Evolutionary conservation across 1,140 invertebrate species (phyloP).

Genomic region (Aphidius ervi): DNA sequence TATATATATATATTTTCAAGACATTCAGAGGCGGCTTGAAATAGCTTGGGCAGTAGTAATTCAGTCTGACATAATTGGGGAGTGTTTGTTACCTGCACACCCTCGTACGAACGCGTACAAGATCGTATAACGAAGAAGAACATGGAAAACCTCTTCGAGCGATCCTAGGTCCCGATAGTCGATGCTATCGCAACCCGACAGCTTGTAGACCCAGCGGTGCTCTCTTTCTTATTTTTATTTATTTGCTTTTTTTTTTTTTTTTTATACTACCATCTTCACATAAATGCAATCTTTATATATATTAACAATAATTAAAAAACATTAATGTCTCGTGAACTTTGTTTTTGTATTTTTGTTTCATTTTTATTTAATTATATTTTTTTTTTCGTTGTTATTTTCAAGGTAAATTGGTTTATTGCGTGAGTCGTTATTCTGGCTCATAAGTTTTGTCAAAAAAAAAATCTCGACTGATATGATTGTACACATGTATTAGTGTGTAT

Average conservation of each 20-base stretch:
- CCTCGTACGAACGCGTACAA: slow-evolving; percentile 42
- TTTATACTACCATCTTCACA: slow-evolving; percentile 22
- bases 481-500: not conserved
- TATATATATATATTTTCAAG: slow-evolving; percentile 2
- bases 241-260: slow-evolving; percentile 12
- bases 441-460: not conserved
- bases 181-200: slow-evolving; percentile 49
- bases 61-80: slow-evolving; percentile 52
- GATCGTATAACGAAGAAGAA: slow-evolving; percentile 52
- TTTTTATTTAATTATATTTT: slow-evolving; percentile 23
- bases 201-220: slow-evolving; percentile 42
- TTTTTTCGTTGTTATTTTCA: slow-evolving; percentile 18
- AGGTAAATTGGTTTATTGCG: slow-evolving; percentile 1
- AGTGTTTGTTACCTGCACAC: slow-evolving; percentile 50
- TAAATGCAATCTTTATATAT: too few relatives aligned
- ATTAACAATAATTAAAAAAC: too few relatives aligned
- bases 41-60: slow-evolving; percentile 49
- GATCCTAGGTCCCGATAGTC: slow-evolving; percentile 47
- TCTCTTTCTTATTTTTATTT: slow-evolving; percentile 23
- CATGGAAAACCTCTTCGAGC: slow-evolving; percentile 52
- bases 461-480: not conserved
- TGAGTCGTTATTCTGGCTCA: not conserved
- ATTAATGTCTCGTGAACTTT: too few relatives aligned
- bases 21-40: slow-evolving; percentile 33
- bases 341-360: slow-evolving; percentile 19